Percentiles rank a stretch among this genome's conserved stretches.
Conservation (phyloP, 2,797 vertebrate genomes). For the Graptemys geographica region DNA sequence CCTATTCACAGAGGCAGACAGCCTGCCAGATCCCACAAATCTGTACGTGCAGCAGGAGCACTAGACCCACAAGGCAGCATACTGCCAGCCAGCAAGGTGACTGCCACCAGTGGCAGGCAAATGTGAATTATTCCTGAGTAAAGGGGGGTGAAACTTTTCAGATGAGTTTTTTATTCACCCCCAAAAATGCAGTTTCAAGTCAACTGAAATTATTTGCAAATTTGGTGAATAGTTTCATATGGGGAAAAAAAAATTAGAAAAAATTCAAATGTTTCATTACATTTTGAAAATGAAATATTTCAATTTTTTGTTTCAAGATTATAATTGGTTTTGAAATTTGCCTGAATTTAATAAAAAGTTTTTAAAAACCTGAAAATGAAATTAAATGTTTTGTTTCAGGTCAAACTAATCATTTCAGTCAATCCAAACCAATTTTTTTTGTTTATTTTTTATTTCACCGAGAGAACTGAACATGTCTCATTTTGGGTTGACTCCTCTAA, state of each 20-base stretch:
- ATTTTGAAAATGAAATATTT: background rate
- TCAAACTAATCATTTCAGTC: background rate
- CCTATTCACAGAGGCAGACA: background rate
- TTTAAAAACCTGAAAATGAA: background rate
- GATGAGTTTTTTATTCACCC: background rate
- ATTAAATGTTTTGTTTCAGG: background rate
- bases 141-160: slow-evolving; percentile 4
- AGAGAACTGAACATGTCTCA: background rate
- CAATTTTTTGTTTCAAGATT: background rate
- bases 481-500: background rate
- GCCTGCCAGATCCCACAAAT: slow-evolving; percentile 64
- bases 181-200: background rate
- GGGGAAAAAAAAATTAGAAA: background rate
- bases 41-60: slow-evolving; percentile 55
- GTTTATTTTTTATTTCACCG: background rate
- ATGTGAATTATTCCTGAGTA: slow-evolving; percentile 45
- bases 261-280: background rate
- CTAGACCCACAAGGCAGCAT: slow-evolving; percentile 58
- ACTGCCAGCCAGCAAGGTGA: slow-evolving; percentile 35
- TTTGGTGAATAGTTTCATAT: background rate
- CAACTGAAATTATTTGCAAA: background rate
- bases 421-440: background rate
- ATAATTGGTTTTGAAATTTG: background rate
- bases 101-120: slow-evolving; percentile 36
- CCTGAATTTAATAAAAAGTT: background rate